These are phyloP conservation scores for Suncus etruscus DNA, from an alignment of 2,113 vertebrate species.

Conservation along the genomic window DNA sequence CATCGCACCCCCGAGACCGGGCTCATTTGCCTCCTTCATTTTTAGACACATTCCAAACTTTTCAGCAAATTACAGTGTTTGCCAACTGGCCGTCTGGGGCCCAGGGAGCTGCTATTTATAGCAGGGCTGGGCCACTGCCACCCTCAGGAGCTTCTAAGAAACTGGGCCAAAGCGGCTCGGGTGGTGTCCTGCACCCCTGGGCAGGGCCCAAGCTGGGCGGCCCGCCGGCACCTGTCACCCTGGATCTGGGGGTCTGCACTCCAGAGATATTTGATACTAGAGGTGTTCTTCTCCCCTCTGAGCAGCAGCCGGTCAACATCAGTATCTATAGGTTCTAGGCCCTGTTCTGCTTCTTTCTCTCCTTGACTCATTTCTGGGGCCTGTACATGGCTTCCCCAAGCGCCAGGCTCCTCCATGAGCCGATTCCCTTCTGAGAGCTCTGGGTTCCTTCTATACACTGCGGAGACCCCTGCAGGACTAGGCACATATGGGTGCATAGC, in stretches of 20 bases:
- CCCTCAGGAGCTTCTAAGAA: constrained; percentile 69
- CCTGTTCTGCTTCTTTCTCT: too few species aligned
- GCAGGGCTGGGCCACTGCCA: constrained; percentile 61
- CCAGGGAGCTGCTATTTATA: constrained; percentile 76
- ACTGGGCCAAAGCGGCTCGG: constrained; percentile 62
- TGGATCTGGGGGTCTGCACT: neutral
- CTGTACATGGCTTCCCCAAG: too few species aligned
- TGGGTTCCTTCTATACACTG: neutral
- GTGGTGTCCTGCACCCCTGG: constrained; percentile 44
- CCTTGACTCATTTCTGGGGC: neutral
- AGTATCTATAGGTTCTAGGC: too few species aligned
- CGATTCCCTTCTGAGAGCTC: too few species aligned
- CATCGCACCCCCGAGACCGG: neutral
- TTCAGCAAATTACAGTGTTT: constrained; percentile 84
- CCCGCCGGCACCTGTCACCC: neutral
- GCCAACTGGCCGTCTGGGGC: constrained; percentile 77
- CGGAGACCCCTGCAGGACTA: neutral
- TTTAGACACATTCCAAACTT: constrained; percentile 75
- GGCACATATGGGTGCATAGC: neutral
- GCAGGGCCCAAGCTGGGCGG: neutral
- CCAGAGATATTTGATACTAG: too few species aligned
- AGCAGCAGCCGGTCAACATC: too few species aligned
- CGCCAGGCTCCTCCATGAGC: too few species aligned
- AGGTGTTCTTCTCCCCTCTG: too few species aligned
- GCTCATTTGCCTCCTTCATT: constrained; percentile 76